Base-by-base conservation (phyloP, 2,797 vertebrate species). In the Enteromius argenteus region DNA sequence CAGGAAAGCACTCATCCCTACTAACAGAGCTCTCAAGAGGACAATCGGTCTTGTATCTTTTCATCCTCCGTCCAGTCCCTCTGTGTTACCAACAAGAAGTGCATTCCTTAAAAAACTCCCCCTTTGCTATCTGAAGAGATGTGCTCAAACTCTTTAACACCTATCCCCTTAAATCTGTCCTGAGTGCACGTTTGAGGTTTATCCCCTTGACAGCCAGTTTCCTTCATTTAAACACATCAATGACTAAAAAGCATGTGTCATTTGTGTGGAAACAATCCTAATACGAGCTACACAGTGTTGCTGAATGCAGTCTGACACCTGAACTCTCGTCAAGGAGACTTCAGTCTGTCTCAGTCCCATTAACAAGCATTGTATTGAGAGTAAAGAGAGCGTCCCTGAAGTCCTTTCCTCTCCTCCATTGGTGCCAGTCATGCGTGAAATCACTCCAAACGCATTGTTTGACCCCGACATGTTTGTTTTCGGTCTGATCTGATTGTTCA, bases 351-450 rank as follows among this genome's bases (percentile, higher is more conserved):
- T 19, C 66, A 15, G 46, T 80, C 49, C 51, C 67, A 71, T 81
- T 81, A 81, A 72, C 79, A 71, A 23, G 51, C 79, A 81, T 32
- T 81, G 67, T 81, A 58, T 81, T 68, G 79, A 77, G 64, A 69
- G 62, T 30, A 58, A 37, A 69, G 69, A 62, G 62, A 64, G 53
- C 51, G 64, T 39, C 56, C 21, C 30, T 60, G 27, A 66, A 76
- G 79, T 30, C 42, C 44, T 78, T 72, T 82, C 73, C 80, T 80
- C 79, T 77, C 42, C 53, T 76, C 30, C 39, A 56, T 71, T 35
- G n/a, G 75, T 35, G 51, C 46, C 77, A 74, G 77, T 66, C 73
- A 78, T 37, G 79, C 66, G 73, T 86, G 66, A 86, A 85, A 71
- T 77, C 39, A 14, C 71, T 68, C 49, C 60, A 56, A 85, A 37